A percentile compares a stretch with the other conserved stretches of the same genome.
Evolutionary conservation across 2,113 vertebrate species (phyloP).

Genomic region (Odontophorus gujanensis): DNA sequence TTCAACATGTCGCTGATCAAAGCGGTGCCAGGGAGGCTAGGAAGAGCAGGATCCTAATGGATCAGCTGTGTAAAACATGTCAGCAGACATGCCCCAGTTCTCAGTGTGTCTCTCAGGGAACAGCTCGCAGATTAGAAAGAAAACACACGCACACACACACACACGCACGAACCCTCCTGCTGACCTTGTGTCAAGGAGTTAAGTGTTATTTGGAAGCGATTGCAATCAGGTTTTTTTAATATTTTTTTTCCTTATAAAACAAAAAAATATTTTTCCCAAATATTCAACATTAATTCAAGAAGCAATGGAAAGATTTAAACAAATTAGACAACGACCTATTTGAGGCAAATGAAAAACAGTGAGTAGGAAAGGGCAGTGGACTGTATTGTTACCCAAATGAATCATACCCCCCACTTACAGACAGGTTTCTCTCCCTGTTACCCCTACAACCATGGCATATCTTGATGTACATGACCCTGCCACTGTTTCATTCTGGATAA

Average conservation of each 20-base stretch:
- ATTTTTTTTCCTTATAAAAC: neutral
- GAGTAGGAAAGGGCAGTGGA: slow-evolving; percentile 58
- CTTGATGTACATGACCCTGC: slow-evolving; percentile 37
- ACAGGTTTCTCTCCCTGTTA: neutral
- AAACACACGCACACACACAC: slow-evolving; percentile 1
- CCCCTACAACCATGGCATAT: slow-evolving; percentile 22
- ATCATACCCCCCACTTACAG: slow-evolving; percentile 52
- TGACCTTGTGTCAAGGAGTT: slow-evolving; percentile 73
- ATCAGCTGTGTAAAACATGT: slow-evolving; percentile 76
- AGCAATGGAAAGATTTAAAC: slow-evolving; percentile 62
- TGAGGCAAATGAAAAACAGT: slow-evolving; percentile 67
- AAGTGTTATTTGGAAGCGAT: slow-evolving; percentile 70
- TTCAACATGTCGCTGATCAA: slow-evolving; percentile 60
- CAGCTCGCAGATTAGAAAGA: slow-evolving; percentile 41
- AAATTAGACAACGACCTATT: slow-evolving; percentile 72
- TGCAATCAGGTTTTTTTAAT: neutral
- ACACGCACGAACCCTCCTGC: slow-evolving; percentile 17
- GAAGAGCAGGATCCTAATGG: slow-evolving; percentile 58
- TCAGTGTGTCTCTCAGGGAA: slow-evolving; percentile 57
- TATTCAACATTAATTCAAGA: slow-evolving; percentile 65
- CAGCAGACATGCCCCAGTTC: slow-evolving; percentile 71
- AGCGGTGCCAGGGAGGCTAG: slow-evolving; percentile 53
- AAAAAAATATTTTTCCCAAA: slow-evolving; percentile 31
- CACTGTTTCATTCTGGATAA: slow-evolving; percentile 45
- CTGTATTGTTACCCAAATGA: slow-evolving; percentile 67